Percentiles rank a stretch among this genome's conserved stretches.
Conservation (phyloP, 2,888 invertebrate genomes). For the Nomada lathburiana region DNA sequence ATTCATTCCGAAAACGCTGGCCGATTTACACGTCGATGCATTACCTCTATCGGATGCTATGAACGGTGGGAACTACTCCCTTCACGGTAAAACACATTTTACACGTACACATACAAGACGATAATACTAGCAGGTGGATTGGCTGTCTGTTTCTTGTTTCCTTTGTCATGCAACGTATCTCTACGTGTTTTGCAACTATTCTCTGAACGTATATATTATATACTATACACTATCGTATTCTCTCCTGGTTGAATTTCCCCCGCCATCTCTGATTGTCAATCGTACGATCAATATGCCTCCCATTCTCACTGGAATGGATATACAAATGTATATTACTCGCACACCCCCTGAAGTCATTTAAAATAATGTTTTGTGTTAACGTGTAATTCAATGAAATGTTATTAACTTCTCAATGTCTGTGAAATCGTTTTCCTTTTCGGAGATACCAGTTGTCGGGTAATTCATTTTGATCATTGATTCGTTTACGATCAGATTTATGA, state of each 20-base stretch:
- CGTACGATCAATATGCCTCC: constrained; percentile 10
- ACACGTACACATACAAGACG: constrained; percentile 74
- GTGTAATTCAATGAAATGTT: not conserved
- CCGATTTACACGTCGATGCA: constrained; percentile 94
- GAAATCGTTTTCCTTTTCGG: not conserved
- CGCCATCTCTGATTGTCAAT: constrained; percentile 12
- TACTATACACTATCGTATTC: constrained; percentile 9
- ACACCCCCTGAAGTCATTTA: not conserved
- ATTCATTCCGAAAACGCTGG: constrained; percentile 95
- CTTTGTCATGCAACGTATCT: constrained; percentile 57
- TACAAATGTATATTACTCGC: not conserved
- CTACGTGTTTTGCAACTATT: constrained; percentile 47
- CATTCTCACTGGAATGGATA: not conserved
- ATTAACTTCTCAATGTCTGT: not conserved
- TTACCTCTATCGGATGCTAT: constrained; percentile 86
- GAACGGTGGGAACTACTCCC: constrained; percentile 88
- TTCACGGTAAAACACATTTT: constrained; percentile 86
- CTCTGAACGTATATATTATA: constrained; percentile 42
- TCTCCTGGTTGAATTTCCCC: constrained; percentile 48
- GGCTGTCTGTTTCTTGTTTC: constrained; percentile 67
- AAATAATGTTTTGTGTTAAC: not conserved
- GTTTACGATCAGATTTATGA: not conserved
- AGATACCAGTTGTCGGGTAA: too few relatives aligned
- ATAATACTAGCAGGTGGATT: constrained; percentile 79
- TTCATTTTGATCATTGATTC: too few relatives aligned